A percentile compares a stretch with the other conserved stretches of the same genome.
These are phyloP conservation scores for Ia io DNA, from an alignment of 2,113 vertebrate genomes.

Conservation along the genomic window DNA sequence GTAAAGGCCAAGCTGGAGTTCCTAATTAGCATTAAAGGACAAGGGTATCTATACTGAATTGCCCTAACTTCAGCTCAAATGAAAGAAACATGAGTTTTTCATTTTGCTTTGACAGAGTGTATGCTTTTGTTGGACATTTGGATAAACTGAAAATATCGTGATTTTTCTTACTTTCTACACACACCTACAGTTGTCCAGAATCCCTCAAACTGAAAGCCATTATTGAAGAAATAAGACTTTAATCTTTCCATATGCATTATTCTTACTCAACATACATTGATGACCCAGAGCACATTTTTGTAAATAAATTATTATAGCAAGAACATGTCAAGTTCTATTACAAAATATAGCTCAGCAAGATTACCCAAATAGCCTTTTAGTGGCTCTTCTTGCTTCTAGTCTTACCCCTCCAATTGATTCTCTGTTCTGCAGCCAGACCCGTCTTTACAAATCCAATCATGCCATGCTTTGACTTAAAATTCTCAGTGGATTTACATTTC, in stretches of 20 bases:
- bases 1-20: not conserved
- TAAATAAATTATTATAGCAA: conserved; percentile 24
- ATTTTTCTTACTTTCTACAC: not conserved
- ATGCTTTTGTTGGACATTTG: not conserved
- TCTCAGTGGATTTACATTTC: not conserved
- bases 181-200: not conserved
- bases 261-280: not conserved
- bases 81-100: not conserved
- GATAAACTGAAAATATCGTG: not conserved
- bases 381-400: not conserved
- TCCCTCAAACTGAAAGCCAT: not conserved
- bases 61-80: not conserved
- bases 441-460: not conserved
- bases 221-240: not conserved
- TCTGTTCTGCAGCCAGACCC: not conserved
- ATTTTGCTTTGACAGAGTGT: not conserved
- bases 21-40: not conserved
- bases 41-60: not conserved
- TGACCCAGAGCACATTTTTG: not conserved
- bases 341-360: not conserved
- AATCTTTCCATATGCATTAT: not conserved
- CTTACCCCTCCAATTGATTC: not conserved
- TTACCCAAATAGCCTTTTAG: not conserved
- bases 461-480: not conserved
- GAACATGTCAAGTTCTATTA: not conserved